Conservation (phyloP, 2,888 invertebrate species). For the Caenorhabditis wallacei region DNA sequence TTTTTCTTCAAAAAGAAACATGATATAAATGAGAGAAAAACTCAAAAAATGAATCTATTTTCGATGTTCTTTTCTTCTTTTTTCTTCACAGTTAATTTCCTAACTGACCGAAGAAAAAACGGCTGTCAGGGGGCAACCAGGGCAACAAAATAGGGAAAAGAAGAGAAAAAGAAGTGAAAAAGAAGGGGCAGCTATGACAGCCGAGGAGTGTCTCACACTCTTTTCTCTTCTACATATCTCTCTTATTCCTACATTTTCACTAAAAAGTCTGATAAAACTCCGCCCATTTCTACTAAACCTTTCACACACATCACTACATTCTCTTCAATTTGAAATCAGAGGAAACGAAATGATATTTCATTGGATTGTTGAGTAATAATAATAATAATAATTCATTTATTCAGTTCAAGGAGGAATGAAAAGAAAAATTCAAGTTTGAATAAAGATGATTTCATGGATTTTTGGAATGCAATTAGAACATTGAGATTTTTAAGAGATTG, state of each 20-base stretch:
- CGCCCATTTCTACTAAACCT: constrained; percentile 20
- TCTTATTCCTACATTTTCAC: constrained; percentile 2
- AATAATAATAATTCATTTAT: no score
- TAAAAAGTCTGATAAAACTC: constrained; percentile 17
- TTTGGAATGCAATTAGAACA: no score
- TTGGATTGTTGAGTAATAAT: no score
- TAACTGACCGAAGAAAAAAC: constrained; percentile 3
- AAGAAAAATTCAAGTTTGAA: no score
- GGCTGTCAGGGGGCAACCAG: constrained; percentile 20
- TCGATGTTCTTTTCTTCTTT: neutral
- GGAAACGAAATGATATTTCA: no score
- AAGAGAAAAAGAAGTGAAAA: neutral
- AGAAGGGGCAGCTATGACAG: constrained; percentile 25
- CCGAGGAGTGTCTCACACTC: constrained; percentile 26
- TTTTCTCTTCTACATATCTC: constrained; percentile 7
- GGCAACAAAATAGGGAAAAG: constrained; percentile 35
- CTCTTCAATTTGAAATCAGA: neutral
- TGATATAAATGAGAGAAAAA: neutral
- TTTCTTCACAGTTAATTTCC: neutral
- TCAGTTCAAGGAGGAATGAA: no score
- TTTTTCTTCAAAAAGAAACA: neutral
- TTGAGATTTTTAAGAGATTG: no score
- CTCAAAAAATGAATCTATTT: neutral
- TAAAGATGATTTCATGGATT: no score
- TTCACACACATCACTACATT: neutral